Percentiles rank a stretch among this genome's conserved stretches.
Evolutionary conservation across 2,113 vertebrate species (phyloP).

Genomic region (Seriola quinqueradiata): DNA sequence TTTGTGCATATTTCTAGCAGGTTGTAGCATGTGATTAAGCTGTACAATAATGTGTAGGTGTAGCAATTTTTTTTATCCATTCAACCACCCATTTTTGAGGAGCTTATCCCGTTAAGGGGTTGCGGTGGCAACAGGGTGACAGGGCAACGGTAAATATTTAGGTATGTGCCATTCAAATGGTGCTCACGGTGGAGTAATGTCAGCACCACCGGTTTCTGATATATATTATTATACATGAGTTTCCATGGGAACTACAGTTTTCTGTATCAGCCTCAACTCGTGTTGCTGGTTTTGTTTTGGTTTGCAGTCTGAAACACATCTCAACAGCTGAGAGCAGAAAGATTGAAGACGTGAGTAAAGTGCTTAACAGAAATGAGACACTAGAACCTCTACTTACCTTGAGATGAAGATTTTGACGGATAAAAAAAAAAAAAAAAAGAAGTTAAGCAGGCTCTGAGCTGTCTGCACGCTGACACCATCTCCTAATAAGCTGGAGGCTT

Average conservation of each 20-base stretch:
- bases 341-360: conserved; percentile 37
- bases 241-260: conserved; percentile 37
- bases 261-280: conserved; percentile 35
- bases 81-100: conserved; percentile 18
- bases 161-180: background rate
- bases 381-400: conserved; percentile 29
- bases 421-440: conserved; percentile 38
- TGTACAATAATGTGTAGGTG: conserved; percentile 26
- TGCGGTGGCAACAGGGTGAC: conserved; percentile 17
- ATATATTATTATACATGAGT: conserved; percentile 38
- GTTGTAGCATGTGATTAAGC: conserved; percentile 14
- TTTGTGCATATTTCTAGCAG: conserved; percentile 17
- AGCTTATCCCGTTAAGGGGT: background rate
- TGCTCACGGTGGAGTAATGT: conserved; percentile 5
- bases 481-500: conserved; percentile 64
- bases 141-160: conserved; percentile 51
- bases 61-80: background rate
- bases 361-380: conserved; percentile 42
- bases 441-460: conserved; percentile 39
- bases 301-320: conserved; percentile 61
- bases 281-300: conserved; percentile 57
- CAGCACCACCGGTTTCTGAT: conserved; percentile 22
- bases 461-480: conserved; percentile 61
- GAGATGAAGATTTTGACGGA: conserved; percentile 42
- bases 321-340: conserved; percentile 49